A percentile compares a stretch with the other conserved stretches of the same genome.
Conservation (phyloP, 1,140 invertebrate species). For the Cylas formicarius region DNA sequence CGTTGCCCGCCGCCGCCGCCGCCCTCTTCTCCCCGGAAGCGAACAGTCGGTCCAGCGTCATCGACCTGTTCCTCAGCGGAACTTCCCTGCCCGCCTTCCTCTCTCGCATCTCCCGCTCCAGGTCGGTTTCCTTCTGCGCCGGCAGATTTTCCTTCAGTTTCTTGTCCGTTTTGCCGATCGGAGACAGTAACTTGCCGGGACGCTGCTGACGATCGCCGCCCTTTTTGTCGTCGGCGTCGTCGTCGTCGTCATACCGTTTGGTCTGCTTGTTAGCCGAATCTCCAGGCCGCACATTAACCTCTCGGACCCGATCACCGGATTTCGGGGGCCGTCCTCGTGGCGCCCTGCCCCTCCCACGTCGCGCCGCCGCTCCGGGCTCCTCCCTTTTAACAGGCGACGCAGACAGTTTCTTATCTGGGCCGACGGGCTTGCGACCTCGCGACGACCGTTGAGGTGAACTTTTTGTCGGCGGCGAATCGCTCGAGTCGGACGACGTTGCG, state of each 20-base stretch:
- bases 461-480: slow-evolving; percentile 34
- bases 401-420: slow-evolving; percentile 29
- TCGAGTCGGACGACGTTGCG: slow-evolving; percentile 36
- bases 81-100: slow-evolving; percentile 46
- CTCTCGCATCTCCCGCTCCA: slow-evolving; percentile 53
- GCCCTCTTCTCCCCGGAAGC: slow-evolving; percentile 44
- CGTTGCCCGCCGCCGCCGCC: too few relatives aligned
- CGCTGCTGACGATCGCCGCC: background rate
- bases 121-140: slow-evolving; percentile 30
- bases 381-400: slow-evolving; percentile 34
- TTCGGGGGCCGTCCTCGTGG: slow-evolving; percentile 36
- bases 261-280: slow-evolving; percentile 52
- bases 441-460: slow-evolving; percentile 19
- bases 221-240: slow-evolving; percentile 47
- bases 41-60: slow-evolving; percentile 47
- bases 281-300: slow-evolving; percentile 54
- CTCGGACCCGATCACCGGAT: slow-evolving; percentile 55
- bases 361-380: slow-evolving; percentile 27
- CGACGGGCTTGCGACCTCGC: slow-evolving; percentile 19
- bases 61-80: slow-evolving; percentile 41
- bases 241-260: slow-evolving; percentile 33
- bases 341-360: slow-evolving; percentile 27
- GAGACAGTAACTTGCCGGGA: slow-evolving; percentile 48
- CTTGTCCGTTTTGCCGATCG: slow-evolving; percentile 65
- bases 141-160: slow-evolving; percentile 45